A percentile compares a stretch with the other conserved stretches of the same genome.
Conservation (phyloP, 2,797 vertebrate genomes). For the Microctenopoma lineatum region DNA sequence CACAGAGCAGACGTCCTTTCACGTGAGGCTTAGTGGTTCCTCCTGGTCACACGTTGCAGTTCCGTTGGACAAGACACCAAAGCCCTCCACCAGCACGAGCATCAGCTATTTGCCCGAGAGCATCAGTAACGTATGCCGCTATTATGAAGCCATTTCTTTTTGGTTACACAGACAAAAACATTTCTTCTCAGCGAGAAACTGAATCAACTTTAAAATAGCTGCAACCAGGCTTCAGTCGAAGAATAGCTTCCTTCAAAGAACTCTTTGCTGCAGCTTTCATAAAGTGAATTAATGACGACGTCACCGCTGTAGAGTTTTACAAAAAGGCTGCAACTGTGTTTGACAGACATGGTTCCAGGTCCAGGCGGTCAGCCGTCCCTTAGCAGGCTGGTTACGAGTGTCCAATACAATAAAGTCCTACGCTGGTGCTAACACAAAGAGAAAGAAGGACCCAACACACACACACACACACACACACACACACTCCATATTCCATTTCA, state of each 20-base stretch:
- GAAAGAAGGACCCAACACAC: background rate
- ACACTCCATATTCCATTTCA: constrained; percentile 75
- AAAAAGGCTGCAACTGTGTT: constrained; percentile 23
- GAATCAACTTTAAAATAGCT: background rate
- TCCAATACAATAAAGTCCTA: constrained; percentile 42
- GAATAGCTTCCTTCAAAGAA: constrained; percentile 1
- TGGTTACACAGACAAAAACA: too few species aligned
- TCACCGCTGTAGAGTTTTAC: constrained; percentile 13
- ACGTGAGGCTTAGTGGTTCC: too few species aligned
- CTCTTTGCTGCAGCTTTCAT: background rate
- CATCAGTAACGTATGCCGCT: too few species aligned
- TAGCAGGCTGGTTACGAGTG: constrained; percentile 21
- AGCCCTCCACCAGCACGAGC: too few species aligned
- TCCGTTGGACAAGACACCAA: too few species aligned
- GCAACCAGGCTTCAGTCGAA: background rate
- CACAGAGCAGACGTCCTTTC: too few species aligned
- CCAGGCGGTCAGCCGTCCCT: constrained; percentile 38
- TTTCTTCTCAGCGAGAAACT: too few species aligned
- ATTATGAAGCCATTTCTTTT: too few species aligned
- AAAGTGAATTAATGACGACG: constrained; percentile 23
- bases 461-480: background rate
- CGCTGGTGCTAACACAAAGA: constrained; percentile 29
- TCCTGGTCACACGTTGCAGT: too few species aligned
- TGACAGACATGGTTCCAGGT: constrained; percentile 51
- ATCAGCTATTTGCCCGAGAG: too few species aligned